Evolutionary conservation across 2,113 vertebrate genomes (phyloP).

Genomic region (Pseudorasbora parva): DNA sequence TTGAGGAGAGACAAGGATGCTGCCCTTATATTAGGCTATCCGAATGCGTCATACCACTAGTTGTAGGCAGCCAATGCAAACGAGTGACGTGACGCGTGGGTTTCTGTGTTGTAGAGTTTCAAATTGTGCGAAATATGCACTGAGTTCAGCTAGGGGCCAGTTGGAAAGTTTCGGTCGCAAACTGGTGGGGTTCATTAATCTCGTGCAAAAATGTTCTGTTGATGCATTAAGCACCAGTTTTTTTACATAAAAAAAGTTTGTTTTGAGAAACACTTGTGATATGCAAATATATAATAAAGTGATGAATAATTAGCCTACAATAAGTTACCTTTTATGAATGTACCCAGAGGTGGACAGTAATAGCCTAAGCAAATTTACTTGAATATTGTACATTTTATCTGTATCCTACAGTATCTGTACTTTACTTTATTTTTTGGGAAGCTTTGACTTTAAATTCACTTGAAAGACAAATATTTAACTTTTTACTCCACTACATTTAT

Average conservation of each 20-base stretch:
- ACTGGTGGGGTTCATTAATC: background rate
- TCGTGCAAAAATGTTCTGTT: background rate
- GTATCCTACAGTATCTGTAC: too few species aligned
- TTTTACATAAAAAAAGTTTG: too few species aligned
- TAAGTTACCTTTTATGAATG: background rate
- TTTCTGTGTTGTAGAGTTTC: background rate
- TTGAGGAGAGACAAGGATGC: background rate
- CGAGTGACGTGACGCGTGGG: background rate
- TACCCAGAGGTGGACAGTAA: too few species aligned
- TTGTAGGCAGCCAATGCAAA: constrained; percentile 21
- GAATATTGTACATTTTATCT: too few species aligned
- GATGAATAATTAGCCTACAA: background rate
- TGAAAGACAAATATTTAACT: too few species aligned
- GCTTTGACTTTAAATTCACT: too few species aligned
- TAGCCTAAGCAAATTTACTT: too few species aligned
- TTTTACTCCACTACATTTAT: too few species aligned
- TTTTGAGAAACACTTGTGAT: background rate
- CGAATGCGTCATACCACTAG: background rate
- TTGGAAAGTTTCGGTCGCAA: background rate
- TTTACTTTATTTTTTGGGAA: too few species aligned
- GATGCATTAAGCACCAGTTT: background rate
- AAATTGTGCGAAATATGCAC: background rate
- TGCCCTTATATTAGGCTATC: constrained; percentile 17
- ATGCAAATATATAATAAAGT: background rate
- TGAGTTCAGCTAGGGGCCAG: background rate